These are phyloP conservation scores for Lepus oiostolus DNA, from an alignment of 2,797 vertebrate genomes.

Conservation along the genomic window DNA sequence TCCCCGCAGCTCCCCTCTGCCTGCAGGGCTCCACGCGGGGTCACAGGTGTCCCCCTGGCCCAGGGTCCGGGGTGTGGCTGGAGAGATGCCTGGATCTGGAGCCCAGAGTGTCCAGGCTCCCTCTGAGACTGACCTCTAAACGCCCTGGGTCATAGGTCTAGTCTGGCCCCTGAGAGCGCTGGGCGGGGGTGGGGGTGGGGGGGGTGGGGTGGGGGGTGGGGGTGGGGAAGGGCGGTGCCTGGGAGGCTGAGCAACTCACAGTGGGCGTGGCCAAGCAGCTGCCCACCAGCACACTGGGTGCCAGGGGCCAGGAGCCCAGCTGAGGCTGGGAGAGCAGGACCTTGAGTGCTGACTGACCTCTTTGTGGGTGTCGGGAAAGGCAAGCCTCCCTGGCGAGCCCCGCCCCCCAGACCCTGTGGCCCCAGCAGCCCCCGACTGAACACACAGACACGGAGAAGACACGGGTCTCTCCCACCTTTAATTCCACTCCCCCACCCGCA, in stretches of 20 bases:
- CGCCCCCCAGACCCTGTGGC: not conserved
- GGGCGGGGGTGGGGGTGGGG: not conserved
- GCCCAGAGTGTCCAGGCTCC: not conserved
- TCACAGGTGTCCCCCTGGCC: not conserved
- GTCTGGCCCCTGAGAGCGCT: not conserved
- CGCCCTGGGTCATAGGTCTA: not conserved
- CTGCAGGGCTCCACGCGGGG: not conserved
- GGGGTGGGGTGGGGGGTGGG: rapidly evolving
- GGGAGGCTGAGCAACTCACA: no score
- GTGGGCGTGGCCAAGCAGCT: not conserved
- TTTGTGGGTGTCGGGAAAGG: not conserved
- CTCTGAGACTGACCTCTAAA: conserved; percentile 7
- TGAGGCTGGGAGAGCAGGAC: not conserved
- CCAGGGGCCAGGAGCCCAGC: not conserved
- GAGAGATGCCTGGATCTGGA: not conserved
- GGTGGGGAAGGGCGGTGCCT: not conserved
- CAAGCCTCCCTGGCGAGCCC: not conserved
- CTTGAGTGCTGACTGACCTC: not conserved
- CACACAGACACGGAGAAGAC: not conserved
- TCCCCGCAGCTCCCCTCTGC: not conserved
- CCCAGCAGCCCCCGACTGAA: not conserved
- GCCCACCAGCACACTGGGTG: not conserved
- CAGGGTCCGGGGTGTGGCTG: not conserved
- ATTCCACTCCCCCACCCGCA: not conserved
- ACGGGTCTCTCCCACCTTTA: not conserved